Conservation (phyloP, 2,113 vertebrate species). For the Anser cygnoides region DNA sequence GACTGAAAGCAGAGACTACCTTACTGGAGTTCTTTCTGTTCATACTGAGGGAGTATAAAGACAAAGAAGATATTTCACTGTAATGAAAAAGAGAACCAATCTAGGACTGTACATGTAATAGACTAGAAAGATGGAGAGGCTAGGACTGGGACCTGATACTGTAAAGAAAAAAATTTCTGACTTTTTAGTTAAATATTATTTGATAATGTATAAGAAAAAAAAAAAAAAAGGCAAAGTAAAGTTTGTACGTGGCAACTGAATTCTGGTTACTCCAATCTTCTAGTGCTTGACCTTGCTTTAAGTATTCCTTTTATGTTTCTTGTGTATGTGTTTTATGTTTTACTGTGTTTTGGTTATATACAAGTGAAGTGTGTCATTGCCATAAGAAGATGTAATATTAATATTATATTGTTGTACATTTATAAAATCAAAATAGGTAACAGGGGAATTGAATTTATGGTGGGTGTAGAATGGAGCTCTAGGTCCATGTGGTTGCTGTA, state of each 20-base stretch:
- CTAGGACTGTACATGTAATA: background rate
- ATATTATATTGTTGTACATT: background rate
- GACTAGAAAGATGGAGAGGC: background rate
- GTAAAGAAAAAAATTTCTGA: background rate
- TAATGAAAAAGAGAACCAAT: background rate
- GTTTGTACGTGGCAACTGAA: background rate
- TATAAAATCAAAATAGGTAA: background rate
- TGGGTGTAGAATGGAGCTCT: background rate
- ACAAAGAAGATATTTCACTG: background rate
- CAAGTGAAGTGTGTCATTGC: background rate
- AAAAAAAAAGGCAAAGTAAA: background rate
- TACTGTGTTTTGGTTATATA: background rate
- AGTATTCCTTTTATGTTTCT: background rate
- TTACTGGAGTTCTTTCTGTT: background rate
- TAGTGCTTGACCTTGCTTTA: background rate
- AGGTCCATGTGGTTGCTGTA: background rate
- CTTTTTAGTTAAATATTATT: background rate
- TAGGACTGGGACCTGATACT: background rate
- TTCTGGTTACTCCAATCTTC: background rate
- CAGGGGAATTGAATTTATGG: background rate
- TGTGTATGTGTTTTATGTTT: background rate
- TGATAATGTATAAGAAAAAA: background rate
- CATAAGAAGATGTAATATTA: background rate
- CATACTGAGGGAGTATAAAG: background rate
- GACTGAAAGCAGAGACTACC: background rate